Base-by-base conservation (phyloP, 2,797 vertebrate genomes). In the Tenualosa ilisha region DNA sequence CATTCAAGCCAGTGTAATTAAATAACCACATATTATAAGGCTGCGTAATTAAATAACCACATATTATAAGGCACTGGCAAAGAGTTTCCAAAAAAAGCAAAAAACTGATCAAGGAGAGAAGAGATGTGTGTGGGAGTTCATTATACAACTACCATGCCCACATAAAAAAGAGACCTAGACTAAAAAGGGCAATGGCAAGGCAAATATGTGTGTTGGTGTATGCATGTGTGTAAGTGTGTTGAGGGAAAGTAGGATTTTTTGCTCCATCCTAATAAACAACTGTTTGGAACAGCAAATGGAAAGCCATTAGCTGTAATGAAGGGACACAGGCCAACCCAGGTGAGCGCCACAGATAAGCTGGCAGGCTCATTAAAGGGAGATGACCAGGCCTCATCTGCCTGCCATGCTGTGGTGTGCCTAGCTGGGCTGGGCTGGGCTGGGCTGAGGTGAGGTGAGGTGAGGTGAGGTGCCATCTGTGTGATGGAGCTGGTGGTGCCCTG, bases 361-460 rank as follows among this genome's bases (percentile, higher is more conserved):
- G 43, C 84, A 59, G 24, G 50, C 86, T 68, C 37, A 72, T 81
- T 51, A 56, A 51, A 46, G 81, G 17, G 63, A 86, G 79, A 84
- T 82, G 24, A 22, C 53, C 84, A 79, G 59, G 81, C 84, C 65
- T 72, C 85, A 87, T 56, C 83, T 87, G 86, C 59, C 75, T 82
- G 46, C 43, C 83, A 83, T 75, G 61, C 61, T n/a, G n/a, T 22
- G 17, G 24, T 26, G 63, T 9, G 24, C n/a, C n/a, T 2, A 53
- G 12, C 51, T 15, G 11, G 13, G 51, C 12, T 15, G 51, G 9
- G 51, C 51, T 8, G 11, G 17, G 11, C 51, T 53, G 46, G 1
- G 31, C 0, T 31, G 31, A 31, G 54, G 81, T 81, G 72, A 11
- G 24, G 59, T 24, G 59, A n/a, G 59, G 59, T 24, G 46, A 31